Base-by-base conservation (phyloP, 2,888 invertebrate genomes). In the Neoaliturus tenellus region DNA sequence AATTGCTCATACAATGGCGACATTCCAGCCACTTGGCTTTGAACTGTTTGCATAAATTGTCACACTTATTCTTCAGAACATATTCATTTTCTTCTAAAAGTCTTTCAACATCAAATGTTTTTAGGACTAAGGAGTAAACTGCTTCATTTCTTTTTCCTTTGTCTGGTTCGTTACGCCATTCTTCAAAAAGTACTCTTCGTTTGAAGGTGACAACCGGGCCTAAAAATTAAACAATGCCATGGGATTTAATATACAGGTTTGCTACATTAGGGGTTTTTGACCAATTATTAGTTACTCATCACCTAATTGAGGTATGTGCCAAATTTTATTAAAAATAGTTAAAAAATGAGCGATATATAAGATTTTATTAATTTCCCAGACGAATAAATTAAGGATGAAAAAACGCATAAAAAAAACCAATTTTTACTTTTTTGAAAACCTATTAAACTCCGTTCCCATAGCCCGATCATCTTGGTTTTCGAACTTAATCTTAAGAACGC, bases 21-120 rank as follows among this genome's bases (percentile, higher is more conserved):
- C 28, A 62, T 10, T 62, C 62, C 62, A 62, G 62, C 62, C 62
- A 62, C 58, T 62, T 62, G 14, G 62, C 10, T 62, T 23, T n/a
- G n/a, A 62, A 20, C 31, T 62, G 62, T 28, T 62, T 62, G 23
- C 62, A 62, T 8, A 28, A 12, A 31, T 62, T 62, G 3, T 62
- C 62, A 20, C 31, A 62, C 14, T 44, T 44, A 17, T 44, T 14
- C 17, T 17, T 44, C 17, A 44, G 17, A 44, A 44, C 17, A 14
- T 44, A 2, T 4, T 62, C 31, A 2, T 25, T 12, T 2, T 10
- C 31, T 20, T 62, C n/a, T 20, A 23, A 31, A 28, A 62, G 4
- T 12, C 3, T 23, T 12, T 8, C 20, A 28, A 62, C 20, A 20
- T 8, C 20, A 62, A 20, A 10, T 14, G 10, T 62, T 2, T 17